Percentiles rank a stretch among this genome's conserved stretches.
These are phyloP conservation scores for Enteromius treurensis DNA, from an alignment of 2,797 vertebrate genomes.

Conservation along the genomic window DNA sequence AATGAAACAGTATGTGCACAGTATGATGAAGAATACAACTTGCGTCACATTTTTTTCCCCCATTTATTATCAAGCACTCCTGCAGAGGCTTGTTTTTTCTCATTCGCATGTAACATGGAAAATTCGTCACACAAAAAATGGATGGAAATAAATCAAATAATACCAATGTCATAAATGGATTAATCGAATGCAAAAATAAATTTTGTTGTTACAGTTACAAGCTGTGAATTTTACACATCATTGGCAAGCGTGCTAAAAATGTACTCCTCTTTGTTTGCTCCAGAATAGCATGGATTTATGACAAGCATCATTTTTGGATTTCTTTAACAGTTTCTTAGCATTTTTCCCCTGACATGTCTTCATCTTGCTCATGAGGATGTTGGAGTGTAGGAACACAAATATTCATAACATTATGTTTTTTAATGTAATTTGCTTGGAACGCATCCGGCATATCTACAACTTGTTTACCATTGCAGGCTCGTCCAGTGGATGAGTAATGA, in stretches of 20 bases:
- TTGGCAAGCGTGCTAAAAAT: not conserved
- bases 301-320: not conserved
- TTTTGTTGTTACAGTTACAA: not conserved
- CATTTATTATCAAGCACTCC: too few relatives aligned
- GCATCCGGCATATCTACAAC: not conserved
- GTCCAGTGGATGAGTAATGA: conserved; percentile 15
- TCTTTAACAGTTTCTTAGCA: not conserved
- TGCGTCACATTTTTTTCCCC: too few relatives aligned
- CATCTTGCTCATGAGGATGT: not conserved
- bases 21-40: too few relatives aligned
- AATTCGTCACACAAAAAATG: not conserved
- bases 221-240: not conserved
- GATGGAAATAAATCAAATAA: not conserved
- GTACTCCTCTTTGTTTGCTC: not conserved
- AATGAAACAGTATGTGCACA: too few relatives aligned
- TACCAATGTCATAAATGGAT: not conserved
- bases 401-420: not conserved
- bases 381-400: not conserved
- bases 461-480: not conserved
- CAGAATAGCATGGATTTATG: not conserved
- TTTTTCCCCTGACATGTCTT: not conserved
- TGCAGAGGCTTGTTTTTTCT: too few relatives aligned
- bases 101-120: not conserved
- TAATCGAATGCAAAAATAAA: not conserved
- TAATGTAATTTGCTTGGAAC: not conserved